These are phyloP conservation scores for Panagrolaimus sp. DNA, from an alignment of 1,140 invertebrate genomes.

Conservation along the genomic window DNA sequence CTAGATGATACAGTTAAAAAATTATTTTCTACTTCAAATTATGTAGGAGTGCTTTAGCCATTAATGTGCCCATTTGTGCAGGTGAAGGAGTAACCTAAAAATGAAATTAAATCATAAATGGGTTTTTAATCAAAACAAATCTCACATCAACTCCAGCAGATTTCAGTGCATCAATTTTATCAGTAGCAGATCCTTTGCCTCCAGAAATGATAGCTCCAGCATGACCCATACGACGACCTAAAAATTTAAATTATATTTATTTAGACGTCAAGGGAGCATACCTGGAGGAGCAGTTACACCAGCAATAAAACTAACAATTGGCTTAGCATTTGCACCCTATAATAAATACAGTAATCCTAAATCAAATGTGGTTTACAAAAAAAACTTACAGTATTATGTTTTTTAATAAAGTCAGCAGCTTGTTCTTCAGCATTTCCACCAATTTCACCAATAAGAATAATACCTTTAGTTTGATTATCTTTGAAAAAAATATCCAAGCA, in stretches of 20 bases:
- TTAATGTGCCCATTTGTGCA: slow-evolving; percentile 39
- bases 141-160: slow-evolving; percentile 20
- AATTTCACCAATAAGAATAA: slow-evolving; percentile 97
- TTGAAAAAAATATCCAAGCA: slow-evolving; percentile 90
- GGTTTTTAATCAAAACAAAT: too few relatives aligned
- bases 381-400: slow-evolving; percentile 69
- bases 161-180: slow-evolving; percentile 91
- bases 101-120: too few relatives aligned
- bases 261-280: too few relatives aligned
- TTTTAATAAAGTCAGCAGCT: slow-evolving; percentile 83
- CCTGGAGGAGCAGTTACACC: slow-evolving; percentile 85
- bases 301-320: slow-evolving; percentile 97
- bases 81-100: slow-evolving; percentile 44
- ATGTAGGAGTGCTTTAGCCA: slow-evolving; percentile 36
- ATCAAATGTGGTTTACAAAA: not conserved
- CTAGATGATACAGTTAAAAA: too few relatives aligned
- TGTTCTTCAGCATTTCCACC: slow-evolving; percentile 92
- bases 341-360: not conserved
- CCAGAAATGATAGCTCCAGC: slow-evolving; percentile 97
- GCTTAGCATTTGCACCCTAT: slow-evolving; percentile 77
- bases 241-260: too few relatives aligned
- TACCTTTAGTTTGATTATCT: slow-evolving; percentile 82
- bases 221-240: slow-evolving; percentile 89
- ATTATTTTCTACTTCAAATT: not conserved
- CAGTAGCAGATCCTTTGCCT: slow-evolving; percentile 90